Conservation (phyloP, 2,888 invertebrate genomes). For the Elmis aenea region DNA sequence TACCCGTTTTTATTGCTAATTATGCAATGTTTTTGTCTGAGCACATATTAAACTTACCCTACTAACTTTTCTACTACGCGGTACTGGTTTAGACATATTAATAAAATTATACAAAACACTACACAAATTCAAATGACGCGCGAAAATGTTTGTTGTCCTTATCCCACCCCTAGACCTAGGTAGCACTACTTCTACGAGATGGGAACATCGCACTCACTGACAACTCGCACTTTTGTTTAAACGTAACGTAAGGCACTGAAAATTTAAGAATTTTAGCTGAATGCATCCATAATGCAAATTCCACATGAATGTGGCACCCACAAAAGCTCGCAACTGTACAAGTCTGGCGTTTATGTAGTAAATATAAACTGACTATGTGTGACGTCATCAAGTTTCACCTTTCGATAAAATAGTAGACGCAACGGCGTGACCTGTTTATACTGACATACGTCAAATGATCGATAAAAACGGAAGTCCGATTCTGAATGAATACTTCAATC, state of each 20-base stretch:
- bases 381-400: slow-evolving; percentile 27
- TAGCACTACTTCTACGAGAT: slow-evolving; percentile 16
- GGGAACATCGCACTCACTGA: slow-evolving; percentile 14
- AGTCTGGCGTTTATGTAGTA: slow-evolving; percentile 27
- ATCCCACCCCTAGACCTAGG: slow-evolving; percentile 17
- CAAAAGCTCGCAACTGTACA: slow-evolving; percentile 24
- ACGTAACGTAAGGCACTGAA: slow-evolving; percentile 6
- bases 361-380: slow-evolving; percentile 34
- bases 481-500: too few species aligned
- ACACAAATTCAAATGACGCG: slow-evolving; percentile 19
- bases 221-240: slow-evolving; percentile 6
- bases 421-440: too few species aligned
- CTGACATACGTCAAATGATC: too few species aligned
- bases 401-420: slow-evolving; percentile 20
- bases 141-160: slow-evolving; percentile 12
- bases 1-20: too few species aligned
- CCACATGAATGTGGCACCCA: slow-evolving; percentile 21
- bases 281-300: slow-evolving; percentile 21
- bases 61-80: slow-evolving; percentile 37
- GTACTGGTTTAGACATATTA: slow-evolving; percentile 38
- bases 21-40: too few species aligned
- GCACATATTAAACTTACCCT: slow-evolving; percentile 35
- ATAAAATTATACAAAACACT: slow-evolving; percentile 5
- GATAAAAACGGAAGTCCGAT: too few species aligned
- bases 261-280: slow-evolving; percentile 5